Base-by-base conservation (phyloP, 2,888 invertebrate genomes). In the Drosophila percnosoma region DNA sequence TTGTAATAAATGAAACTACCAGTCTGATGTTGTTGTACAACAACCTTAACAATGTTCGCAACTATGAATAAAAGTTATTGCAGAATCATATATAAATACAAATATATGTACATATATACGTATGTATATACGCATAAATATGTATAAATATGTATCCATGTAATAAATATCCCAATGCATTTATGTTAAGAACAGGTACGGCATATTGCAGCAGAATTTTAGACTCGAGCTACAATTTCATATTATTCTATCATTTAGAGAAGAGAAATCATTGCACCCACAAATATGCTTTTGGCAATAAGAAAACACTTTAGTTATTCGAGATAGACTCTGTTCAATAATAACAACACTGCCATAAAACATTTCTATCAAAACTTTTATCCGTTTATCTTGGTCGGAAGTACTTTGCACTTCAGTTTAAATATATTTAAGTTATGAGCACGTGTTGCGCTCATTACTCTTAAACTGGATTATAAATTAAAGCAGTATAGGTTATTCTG, bases 1-100 rank as follows among this genome's bases (percentile, higher is more conserved):
- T 60, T 40, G 11, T 31, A 53, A 45, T 21, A 48, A 11, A 42
- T 33, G 40, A 11, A 29, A 51, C 31, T 45, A 62, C 27, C 24
- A 21, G 18, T 27, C 6, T 7, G 21, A 8, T 15, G 33, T n/a
- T 31, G 27, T 36, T 51, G n/a, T 33, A 5, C 1, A 53, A 10
- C 33, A 15, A 2, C 21, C 52, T 15, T 53, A 15, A 15, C 24
- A 45, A 24, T 45, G 4, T 24, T 8, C 21, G 7, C 4, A 45
- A 24, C 21, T 45, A 21, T 45, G 15, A 45, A 24, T 24, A 8
- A 45, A 45, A 45, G 24, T 24, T 4, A 24, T 45, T 45, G 45
- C 24, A 2, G 15, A 24, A 2, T 4, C 24, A 15, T 24, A 15
- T 4, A 8, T 45, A 15, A 7, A 13, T 45, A 45, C 1, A 13